Base-by-base conservation (phyloP, 2,797 vertebrate genomes). In the Leptodon cayanensis region DNA sequence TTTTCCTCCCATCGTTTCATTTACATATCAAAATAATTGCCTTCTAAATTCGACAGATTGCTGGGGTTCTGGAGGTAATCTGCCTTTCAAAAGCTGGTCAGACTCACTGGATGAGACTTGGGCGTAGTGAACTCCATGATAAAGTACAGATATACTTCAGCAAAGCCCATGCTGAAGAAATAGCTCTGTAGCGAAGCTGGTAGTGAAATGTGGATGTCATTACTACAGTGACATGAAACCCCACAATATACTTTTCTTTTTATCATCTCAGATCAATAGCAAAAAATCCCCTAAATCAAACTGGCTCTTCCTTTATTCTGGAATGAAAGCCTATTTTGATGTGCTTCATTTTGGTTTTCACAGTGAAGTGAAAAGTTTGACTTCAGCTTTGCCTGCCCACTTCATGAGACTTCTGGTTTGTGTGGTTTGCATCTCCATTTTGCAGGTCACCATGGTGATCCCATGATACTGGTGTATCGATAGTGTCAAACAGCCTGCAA, bases 21-120 rank as follows among this genome's bases (percentile, higher is more conserved):
- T 97, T 95, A 33, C 96, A 93, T 95, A 93, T 92, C 82, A 92
- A 80, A 94, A 91, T 85, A 71, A 85, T 50, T 93, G 67, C 69
- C 79, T 95, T 85, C 88, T 55, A 52, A 85, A 67, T 67, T 77
- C 67, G 59, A 39, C 33, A 62, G 73, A 44, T 22, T 70, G 57
- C 42, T 61, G 42, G 37, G 66, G 62, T 11, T 46, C 57, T 35
- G n/a, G 50, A 49, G 72, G 52, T 46, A 77, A 90, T 74, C 54
- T 71, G 63, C 89, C 67, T 92, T 87, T 74, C 87, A 66, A 29
- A 84, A 73, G 63, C 50, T 47, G 66, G 50, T 29, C 52, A 39
- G 70, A 47, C 10, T 24, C 50, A 35, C 54, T 44, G 87, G 50
- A 16, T 44, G 57, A 71, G 89, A 78, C n/a, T 59, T 33, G 62